phyloP scores from a whole-genome alignment of 2,888 invertebrate genomes.

The Acrocyrtus sp. region DNA sequence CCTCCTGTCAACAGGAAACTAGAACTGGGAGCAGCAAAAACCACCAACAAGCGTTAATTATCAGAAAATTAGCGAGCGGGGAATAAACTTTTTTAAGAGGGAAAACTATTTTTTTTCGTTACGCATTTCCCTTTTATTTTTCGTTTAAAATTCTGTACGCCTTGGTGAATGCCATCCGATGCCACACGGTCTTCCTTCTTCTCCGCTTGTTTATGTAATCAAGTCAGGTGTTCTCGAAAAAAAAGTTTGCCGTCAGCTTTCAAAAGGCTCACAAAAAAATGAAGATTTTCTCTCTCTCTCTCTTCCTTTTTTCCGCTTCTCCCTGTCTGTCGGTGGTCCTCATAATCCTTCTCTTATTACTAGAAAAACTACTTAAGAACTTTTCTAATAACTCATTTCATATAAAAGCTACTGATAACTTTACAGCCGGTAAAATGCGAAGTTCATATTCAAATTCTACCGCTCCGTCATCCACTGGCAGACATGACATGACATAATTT shows the following conservation, averaged over 20 bases:
- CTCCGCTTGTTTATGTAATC: constrained; percentile 36
- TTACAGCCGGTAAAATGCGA: too few relatives aligned
- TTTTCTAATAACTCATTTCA: too few relatives aligned
- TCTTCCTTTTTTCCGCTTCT: background rate
- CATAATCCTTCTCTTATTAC: constrained; percentile 23
- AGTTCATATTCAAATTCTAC: too few relatives aligned
- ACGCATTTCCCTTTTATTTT: constrained; percentile 1
- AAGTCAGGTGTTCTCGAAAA: constrained; percentile 41
- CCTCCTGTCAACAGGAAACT: constrained; percentile 36
- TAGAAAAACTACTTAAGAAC: constrained; percentile 3
- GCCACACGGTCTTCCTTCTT: background rate
- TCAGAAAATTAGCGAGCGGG: constrained; percentile 31
- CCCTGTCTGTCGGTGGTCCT: constrained; percentile 7
- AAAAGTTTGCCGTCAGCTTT: too few relatives aligned
- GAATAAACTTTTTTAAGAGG: background rate
- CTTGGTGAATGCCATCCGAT: constrained; percentile 7
- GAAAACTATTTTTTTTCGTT: constrained; percentile 2
- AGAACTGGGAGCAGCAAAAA: constrained; percentile 37
- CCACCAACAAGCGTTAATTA: constrained; percentile 42
- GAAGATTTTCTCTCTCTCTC: too few relatives aligned
- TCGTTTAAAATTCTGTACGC: background rate
- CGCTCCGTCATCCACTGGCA: too few relatives aligned
- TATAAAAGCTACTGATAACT: too few relatives aligned
- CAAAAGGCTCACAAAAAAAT: too few relatives aligned
- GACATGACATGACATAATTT: too few relatives aligned